A percentile compares a stretch with the other conserved stretches of the same genome.
Evolutionary conservation across 2,113 vertebrate genomes (phyloP).

Genomic region (Tyrannus savana): DNA sequence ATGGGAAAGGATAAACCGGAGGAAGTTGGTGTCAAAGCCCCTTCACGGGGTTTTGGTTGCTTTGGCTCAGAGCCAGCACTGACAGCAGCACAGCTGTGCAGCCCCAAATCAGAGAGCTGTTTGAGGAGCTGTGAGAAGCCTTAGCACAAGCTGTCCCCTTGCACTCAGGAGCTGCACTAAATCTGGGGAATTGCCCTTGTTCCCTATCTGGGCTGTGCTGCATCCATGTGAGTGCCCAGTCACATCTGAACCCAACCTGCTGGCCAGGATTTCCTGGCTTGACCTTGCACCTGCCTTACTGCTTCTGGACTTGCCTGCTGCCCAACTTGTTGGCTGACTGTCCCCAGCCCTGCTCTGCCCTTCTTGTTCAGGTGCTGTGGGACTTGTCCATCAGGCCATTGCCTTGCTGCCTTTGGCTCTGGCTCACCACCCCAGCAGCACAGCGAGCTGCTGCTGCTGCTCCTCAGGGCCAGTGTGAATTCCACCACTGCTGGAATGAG

Average conservation of each 20-base stretch:
- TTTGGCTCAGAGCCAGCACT: background rate
- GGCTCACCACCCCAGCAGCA: fast-evolving
- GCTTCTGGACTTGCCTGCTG: background rate
- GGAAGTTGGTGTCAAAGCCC: background rate
- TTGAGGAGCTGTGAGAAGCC: background rate
- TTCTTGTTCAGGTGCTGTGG: background rate
- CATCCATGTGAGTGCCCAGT: fast-evolving
- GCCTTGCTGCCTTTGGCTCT: background rate
- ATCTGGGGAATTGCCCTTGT: background rate
- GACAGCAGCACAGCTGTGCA: background rate
- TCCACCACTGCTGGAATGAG: background rate
- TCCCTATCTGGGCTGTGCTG: background rate
- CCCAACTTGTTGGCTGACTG: fast-evolving
- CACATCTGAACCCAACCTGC: fast-evolving
- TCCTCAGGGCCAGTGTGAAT: background rate
- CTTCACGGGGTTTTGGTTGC: background rate
- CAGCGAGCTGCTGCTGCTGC: background rate
- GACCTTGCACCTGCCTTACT: background rate
- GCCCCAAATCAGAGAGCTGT: background rate
- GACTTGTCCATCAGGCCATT: background rate
- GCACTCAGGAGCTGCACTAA: background rate
- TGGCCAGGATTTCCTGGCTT: background rate
- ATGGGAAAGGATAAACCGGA: background rate
- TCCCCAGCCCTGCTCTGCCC: background rate
- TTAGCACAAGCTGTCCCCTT: background rate